Percentiles rank a stretch among this genome's conserved stretches.
Evolutionary conservation across 2,797 vertebrate genomes (phyloP).

Genomic region (Myripristis jacobus): DNA sequence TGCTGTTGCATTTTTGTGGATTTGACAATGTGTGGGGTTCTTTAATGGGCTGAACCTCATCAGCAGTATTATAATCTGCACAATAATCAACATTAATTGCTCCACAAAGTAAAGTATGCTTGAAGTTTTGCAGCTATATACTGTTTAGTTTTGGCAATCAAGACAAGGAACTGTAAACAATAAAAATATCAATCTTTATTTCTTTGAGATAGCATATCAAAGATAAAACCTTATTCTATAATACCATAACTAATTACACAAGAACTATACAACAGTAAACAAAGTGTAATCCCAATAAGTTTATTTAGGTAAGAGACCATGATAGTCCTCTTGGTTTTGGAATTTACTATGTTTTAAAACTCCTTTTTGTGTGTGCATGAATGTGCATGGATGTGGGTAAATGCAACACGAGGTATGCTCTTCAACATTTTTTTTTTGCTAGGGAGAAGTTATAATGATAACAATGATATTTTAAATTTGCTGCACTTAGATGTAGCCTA

Average conservation of each 20-base stretch:
- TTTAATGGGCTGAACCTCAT: too few relatives aligned
- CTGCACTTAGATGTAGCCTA: conserved; percentile 11
- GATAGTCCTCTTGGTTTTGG: conserved; percentile 35
- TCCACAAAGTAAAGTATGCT: not conserved
- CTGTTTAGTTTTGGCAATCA: conserved; percentile 23
- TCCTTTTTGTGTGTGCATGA: conserved; percentile 2
- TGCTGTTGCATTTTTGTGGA: not conserved
- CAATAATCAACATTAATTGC: not conserved
- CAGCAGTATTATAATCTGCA: too few relatives aligned
- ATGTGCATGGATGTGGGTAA: conserved; percentile 29
- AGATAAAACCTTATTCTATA: conserved; percentile 89
- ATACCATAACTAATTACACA: conserved; percentile 86
- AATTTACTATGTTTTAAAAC: conserved; percentile 13
- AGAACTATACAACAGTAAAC: conserved; percentile 90
- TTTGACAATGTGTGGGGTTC: too few relatives aligned
- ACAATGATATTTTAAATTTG: not conserved
- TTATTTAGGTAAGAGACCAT: conserved; percentile 40
- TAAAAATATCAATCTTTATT: conserved; percentile 93
- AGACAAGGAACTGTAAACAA: conserved; percentile 67
- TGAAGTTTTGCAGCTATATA: too few relatives aligned
- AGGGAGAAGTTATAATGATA: conserved; percentile 1
- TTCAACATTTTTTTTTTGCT: conserved; percentile 4
- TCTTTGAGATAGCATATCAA: conserved; percentile 93
- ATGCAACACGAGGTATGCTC: conserved; percentile 13
- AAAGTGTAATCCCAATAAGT: conserved; percentile 58